Conservation (phyloP, 2,888 invertebrate species). For the Myopa tessellatipennis region DNA sequence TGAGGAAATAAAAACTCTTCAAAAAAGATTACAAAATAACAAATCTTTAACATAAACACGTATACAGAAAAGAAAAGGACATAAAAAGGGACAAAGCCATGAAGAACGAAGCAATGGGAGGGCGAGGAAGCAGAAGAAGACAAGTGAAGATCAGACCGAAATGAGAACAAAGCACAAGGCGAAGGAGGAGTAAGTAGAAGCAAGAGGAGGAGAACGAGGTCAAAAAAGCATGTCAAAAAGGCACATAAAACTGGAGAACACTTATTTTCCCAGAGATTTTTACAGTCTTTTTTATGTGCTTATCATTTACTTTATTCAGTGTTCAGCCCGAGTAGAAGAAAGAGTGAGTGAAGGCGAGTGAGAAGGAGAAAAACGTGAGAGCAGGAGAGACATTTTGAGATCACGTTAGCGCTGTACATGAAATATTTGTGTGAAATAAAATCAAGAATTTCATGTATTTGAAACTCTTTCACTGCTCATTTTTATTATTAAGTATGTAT, state of each 20-base stretch:
- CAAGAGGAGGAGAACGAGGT: not conserved
- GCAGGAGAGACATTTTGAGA: too few species aligned
- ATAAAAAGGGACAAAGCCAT: not conserved
- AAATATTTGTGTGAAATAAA: too few species aligned
- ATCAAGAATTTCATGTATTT: too few species aligned
- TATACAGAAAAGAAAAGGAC: not conserved
- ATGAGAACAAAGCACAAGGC: not conserved
- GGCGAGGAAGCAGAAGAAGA: not conserved
- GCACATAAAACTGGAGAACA: conserved; percentile 10
- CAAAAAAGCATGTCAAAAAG: not conserved
- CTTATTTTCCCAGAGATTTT: not conserved
- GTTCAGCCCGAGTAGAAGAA: too few species aligned
- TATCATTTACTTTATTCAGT: not conserved
- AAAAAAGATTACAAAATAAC: not conserved
- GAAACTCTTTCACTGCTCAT: too few species aligned
- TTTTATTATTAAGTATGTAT: too few species aligned
- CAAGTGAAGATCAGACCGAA: not conserved
- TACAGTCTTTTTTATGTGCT: not conserved
- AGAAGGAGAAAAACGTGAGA: too few species aligned
- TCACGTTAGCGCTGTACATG: too few species aligned
- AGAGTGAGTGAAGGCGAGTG: too few species aligned
- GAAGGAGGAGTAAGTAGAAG: not conserved
- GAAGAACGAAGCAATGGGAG: not conserved
- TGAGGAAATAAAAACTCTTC: not conserved
- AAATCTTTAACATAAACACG: not conserved